These are phyloP conservation scores for Urocynchramus pylzowi DNA, from an alignment of 2,113 vertebrate species.

Conservation along the genomic window DNA sequence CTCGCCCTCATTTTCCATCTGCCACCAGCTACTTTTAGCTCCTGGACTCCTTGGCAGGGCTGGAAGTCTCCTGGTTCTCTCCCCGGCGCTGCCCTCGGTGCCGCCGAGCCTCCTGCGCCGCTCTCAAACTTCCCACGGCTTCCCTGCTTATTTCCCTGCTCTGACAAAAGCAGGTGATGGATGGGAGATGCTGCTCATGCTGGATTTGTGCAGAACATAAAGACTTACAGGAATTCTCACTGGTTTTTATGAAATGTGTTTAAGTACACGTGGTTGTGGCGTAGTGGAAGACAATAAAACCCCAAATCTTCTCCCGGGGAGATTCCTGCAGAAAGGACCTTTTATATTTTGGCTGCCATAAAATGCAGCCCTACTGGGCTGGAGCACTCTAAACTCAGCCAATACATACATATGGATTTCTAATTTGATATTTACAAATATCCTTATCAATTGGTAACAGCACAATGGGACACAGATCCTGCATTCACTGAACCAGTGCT, in stretches of 20 bases:
- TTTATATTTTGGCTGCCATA: background rate
- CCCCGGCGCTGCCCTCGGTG: background rate
- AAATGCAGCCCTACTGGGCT: background rate
- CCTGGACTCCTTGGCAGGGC: background rate
- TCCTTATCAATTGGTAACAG: background rate
- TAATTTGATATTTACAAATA: background rate
- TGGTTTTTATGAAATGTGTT: background rate
- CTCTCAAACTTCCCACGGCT: background rate
- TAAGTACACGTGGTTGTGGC: background rate
- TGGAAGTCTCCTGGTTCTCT: background rate
- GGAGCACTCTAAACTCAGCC: background rate
- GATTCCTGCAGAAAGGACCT: background rate
- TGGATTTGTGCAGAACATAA: background rate
- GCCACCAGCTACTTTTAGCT: conserved; percentile 25
- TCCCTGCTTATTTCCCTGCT: background rate
- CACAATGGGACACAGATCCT: background rate
- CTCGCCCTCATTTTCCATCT: conserved; percentile 36
- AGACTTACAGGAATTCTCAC: background rate
- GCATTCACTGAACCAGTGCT: background rate
- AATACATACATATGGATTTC: background rate
- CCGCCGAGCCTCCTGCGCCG: background rate
- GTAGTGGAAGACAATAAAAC: background rate
- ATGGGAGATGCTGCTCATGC: rapidly evolving
- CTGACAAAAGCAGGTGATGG: background rate
- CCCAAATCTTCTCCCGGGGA: background rate